A percentile compares a stretch with the other conserved stretches of the same genome.
phyloP scores from a whole-genome alignment of 2,888 invertebrate species.

The Tanypteryx hageni region DNA sequence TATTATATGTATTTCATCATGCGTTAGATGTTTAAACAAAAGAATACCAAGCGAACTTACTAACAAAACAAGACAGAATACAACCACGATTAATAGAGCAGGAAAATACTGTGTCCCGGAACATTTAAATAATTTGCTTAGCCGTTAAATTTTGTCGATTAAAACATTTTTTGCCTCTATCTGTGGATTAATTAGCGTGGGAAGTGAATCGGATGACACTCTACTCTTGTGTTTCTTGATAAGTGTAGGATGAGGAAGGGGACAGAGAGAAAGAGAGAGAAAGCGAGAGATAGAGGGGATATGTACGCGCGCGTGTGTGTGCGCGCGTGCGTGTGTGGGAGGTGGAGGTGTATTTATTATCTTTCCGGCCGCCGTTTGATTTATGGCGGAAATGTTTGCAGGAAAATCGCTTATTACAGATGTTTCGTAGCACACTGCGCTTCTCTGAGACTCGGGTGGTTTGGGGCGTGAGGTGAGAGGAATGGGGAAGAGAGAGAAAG shows the following conservation, averaged over 20 bases:
- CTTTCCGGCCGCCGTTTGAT: constrained; percentile 7
- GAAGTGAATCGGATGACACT: neutral
- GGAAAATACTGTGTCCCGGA: no score
- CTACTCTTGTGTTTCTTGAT: neutral
- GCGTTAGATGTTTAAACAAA: no score
- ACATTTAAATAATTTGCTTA: neutral
- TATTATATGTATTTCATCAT: no score
- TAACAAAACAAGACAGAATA: no score
- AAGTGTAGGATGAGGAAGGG: neutral
- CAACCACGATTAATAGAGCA: no score
- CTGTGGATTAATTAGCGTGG: neutral
- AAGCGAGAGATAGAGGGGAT: no score
- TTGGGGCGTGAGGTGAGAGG: neutral
- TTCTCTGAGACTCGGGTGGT: neutral
- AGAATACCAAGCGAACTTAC: no score
- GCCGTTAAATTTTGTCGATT: neutral
- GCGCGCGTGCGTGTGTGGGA: neutral
- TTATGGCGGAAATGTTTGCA: constrained; percentile 52
- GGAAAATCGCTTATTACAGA: constrained; percentile 55
- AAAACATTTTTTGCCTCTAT: neutral
- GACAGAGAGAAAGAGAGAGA: no score
- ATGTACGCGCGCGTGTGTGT: no score
- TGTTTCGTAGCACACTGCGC: constrained; percentile 31
- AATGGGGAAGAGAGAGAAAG: neutral
- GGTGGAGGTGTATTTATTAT: constrained; percentile 31